These are phyloP conservation scores for Catharus bicknelli DNA, from an alignment of 2,113 vertebrate species.

Conservation along the genomic window DNA sequence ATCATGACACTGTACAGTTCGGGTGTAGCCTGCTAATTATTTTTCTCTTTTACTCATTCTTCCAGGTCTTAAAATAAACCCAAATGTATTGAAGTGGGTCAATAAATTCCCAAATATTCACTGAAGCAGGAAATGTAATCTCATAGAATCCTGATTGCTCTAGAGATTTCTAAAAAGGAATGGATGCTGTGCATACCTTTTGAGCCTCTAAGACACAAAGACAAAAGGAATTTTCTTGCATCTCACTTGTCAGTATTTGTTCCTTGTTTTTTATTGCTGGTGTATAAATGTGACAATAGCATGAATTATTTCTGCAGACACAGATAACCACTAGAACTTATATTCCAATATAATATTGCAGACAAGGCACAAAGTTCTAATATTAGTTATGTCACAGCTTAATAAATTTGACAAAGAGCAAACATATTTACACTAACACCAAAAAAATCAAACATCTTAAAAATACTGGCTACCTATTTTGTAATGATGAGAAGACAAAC, in stretches of 20 bases:
- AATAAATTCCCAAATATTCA: conserved; percentile 27
- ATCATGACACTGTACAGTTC: neutral
- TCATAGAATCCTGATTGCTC: conserved; percentile 17
- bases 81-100: neutral
- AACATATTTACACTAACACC: neutral
- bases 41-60: neutral
- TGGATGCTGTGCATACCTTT: neutral
- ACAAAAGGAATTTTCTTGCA: neutral
- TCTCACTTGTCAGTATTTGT: neutral
- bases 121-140: conserved; percentile 41
- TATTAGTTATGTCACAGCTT: neutral
- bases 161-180: neutral
- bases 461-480: neutral
- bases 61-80: conserved; percentile 3
- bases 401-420: neutral
- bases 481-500: neutral
- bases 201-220: neutral
- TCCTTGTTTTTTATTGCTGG: neutral
- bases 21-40: neutral
- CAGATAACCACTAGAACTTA: neutral
- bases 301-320: neutral
- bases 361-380: neutral
- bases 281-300: neutral
- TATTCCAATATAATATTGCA: neutral
- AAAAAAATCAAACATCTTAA: neutral